Base-by-base conservation (phyloP, 2,888 invertebrate genomes). In the Agriopis aurantiaria region DNA sequence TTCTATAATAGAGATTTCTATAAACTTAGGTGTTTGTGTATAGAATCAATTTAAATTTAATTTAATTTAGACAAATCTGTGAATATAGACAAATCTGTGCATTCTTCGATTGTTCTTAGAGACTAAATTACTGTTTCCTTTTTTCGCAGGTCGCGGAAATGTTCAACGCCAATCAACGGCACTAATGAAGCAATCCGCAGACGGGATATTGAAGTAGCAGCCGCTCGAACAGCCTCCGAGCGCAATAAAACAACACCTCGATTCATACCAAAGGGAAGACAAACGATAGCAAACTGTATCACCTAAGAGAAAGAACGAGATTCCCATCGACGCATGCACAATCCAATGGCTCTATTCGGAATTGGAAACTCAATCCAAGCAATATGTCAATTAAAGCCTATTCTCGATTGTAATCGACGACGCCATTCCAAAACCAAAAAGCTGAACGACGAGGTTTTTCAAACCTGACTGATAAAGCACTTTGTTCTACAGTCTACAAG, bases 151-250 rank as follows among this genome's bases (percentile, higher is more conserved):
- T 67, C 49, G 63, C 59, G 63, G 85, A 88, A 87, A 84, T 81
- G 87, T 86, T 86, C 88, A 85, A 79, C 88, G 86, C 83, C 87
- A 91, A 89, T 91, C 90, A 87, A 83, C 85, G 86, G 78, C 84
- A 82, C 89, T 94, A 92, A 93, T 93, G 92, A 93, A 92, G 91
- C 92, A 92, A 92, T 93, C 92, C 91, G 82, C 88, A 86, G 85
- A 80, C 89, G 88, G 93, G 91, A 93, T 92, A 93, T 93, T 93
- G 90, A 81, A 91, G 86, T 90, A 90, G 91, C 86, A 85, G 84
- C 86, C 85, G 85, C 87, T 90, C 83, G 81, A 87, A 82, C 84
- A 82, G 80, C 84, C 86, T 85, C 86, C 81, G 75, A 82, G 80
- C 78, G 86, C 86, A 92, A 93, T 91, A 92, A 91, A 92, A 92